Conservation (phyloP, 2,888 invertebrate species). For the Antheraea assamensis region DNA sequence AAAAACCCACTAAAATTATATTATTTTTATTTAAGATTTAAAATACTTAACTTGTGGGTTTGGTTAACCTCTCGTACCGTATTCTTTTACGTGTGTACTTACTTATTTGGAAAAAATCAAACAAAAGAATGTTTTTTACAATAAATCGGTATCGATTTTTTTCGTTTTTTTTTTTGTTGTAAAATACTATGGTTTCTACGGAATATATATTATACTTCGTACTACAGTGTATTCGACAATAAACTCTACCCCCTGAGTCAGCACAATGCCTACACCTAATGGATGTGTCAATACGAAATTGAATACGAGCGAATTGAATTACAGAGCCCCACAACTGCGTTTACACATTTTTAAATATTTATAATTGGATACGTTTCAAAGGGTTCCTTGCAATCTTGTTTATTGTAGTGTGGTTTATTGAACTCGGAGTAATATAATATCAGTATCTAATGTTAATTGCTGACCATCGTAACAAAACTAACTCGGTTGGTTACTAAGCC, state of each 20-base stretch:
- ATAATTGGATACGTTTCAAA: slow-evolving; percentile 58
- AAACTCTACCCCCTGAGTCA: slow-evolving; percentile 43
- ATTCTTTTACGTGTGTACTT: background rate
- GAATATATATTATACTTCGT: slow-evolving; percentile 5
- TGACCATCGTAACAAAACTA: background rate
- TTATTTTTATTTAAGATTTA: background rate
- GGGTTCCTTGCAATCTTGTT: slow-evolving; percentile 16
- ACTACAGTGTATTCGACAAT: slow-evolving; percentile 14
- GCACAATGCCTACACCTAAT: slow-evolving; percentile 57
- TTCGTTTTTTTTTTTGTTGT: background rate
- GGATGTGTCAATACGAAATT: slow-evolving; percentile 78
- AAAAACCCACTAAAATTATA: background rate
- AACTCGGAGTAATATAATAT: slow-evolving; percentile 6
- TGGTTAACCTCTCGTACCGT: background rate
- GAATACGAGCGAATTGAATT: slow-evolving; percentile 68
- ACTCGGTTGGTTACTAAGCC: background rate
- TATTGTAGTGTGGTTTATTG: background rate
- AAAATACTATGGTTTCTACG: background rate
- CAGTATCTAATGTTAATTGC: background rate
- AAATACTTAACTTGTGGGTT: background rate
- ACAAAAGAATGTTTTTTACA: slow-evolving; percentile 2
- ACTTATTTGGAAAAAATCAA: background rate
- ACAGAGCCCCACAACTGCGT: slow-evolving; percentile 58
- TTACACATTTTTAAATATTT: slow-evolving; percentile 70
- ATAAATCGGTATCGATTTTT: background rate